These are phyloP conservation scores for Ethmia dodecea DNA, from an alignment of 2,888 invertebrate genomes.

Conservation along the genomic window DNA sequence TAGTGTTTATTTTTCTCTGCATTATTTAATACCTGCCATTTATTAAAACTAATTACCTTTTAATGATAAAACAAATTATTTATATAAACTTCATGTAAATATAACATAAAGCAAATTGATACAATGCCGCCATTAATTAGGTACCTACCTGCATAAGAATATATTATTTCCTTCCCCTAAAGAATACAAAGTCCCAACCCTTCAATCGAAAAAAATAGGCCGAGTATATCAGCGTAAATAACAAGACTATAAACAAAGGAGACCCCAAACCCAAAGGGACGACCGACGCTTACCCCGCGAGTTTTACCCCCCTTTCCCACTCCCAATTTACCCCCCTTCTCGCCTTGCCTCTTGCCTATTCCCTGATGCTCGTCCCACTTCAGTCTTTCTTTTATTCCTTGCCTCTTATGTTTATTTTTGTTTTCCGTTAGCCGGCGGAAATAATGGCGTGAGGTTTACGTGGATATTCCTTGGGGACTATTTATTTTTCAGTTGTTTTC, in stretches of 20 bases:
- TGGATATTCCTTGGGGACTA: conserved; percentile 32
- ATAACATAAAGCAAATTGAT: too few relatives aligned
- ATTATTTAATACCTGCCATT: too few relatives aligned
- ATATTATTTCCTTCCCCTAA: too few relatives aligned
- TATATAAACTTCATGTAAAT: too few relatives aligned
- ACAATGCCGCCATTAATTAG: too few relatives aligned
- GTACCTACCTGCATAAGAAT: not conserved
- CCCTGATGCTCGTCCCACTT: conserved; percentile 69
- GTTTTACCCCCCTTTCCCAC: conserved; percentile 10
- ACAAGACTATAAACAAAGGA: conserved; percentile 62
- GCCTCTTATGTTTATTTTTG: conserved; percentile 73
- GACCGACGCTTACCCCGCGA: conserved; percentile 13
- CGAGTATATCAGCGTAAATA: conserved; percentile 48
- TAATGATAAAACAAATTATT: too few relatives aligned
- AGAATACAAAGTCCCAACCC: too few relatives aligned
- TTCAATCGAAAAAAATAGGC: conserved; percentile 27
- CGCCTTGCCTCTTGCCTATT: conserved; percentile 43
- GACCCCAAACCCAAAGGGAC: conserved; percentile 41
- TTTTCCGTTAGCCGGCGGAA: conserved; percentile 70
- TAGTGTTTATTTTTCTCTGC: too few relatives aligned
- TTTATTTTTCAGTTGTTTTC: too few relatives aligned
- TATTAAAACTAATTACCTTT: too few relatives aligned
- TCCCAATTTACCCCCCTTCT: conserved; percentile 20
- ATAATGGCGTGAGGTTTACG: conserved; percentile 54
- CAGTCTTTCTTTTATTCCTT: conserved; percentile 71